Evolutionary conservation across 1,140 invertebrate species (phyloP), one percentile per base, ranked within the genome.

Genomic region (Leptinotarsa undecemlineata): DNA sequence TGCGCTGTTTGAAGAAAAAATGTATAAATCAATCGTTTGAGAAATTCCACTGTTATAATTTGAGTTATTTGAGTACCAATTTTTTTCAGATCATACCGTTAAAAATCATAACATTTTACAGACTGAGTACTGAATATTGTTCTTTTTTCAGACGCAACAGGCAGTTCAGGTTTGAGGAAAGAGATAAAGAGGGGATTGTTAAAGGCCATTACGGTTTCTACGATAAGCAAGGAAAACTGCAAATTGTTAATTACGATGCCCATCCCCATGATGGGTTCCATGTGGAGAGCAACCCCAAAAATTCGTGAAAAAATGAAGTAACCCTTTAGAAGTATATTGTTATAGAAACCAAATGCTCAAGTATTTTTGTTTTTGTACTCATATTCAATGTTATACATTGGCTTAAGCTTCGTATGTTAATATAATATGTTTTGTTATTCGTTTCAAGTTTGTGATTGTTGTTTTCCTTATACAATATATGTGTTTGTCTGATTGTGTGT

Each of bases 141-240:
- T 42, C 33, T 42, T 42, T 42, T 86, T 87, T 57, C 86, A 96
- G 93, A 66, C 89, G 92, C 81, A 94, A 94, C 84, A 88, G 94
- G 33, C 93, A 94, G 79, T 95, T 94, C 84, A 88, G 94, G 74
- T 92, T 91, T 80, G 94, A 96, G 85, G 94, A 96, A 81, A 87
- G 90, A 64, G 90, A 94, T 82, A 90, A 89, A 33, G 88, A 93
- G 70, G 94, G 95, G 14, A 86, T 90, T 42, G 92, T 96, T 4
- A 91, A 91, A 80, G 94, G 95, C 4, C 92, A 93, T 76, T 96
- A 95, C 81, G 94, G 94, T 51, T 96, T 91, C 83, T 91, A 92
- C 76, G 94, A 95, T 82, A 91, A 91, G 61, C 82, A 88, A 77
- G 94, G 94, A 23, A 94, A 95, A 87, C 86, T 95, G 21, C 89